These are phyloP conservation scores for Chalcis sispes DNA, from an alignment of 2,888 invertebrate genomes.

Conservation along the genomic window DNA sequence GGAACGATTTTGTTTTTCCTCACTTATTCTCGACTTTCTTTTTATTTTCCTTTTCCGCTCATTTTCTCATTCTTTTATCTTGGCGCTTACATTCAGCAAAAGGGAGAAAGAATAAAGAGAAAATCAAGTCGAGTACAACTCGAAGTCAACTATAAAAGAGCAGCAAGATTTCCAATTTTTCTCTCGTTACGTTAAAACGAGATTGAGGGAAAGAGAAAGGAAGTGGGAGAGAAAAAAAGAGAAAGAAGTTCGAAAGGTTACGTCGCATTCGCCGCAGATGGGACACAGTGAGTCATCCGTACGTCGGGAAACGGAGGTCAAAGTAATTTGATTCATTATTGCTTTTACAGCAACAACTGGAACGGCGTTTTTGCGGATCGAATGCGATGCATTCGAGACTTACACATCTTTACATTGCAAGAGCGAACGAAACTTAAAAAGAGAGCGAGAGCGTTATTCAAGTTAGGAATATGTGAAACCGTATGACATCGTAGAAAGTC, in stretches of 20 bases:
- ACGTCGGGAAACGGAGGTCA: constrained; percentile 10
- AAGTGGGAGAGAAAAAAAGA: not conserved
- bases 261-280: no score
- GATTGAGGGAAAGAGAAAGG: not conserved
- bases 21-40: not conserved
- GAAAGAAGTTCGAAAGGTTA: no score
- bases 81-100: not conserved
- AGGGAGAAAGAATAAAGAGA: not conserved
- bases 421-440: constrained; percentile 7
- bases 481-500: not conserved
- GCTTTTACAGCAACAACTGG: not conserved
- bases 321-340: constrained; percentile 46
- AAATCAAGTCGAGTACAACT: constrained; percentile 1
- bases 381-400: no score
- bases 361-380: not conserved
- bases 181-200: constrained; percentile 11
- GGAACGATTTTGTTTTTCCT: constrained; percentile 1
- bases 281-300: not conserved
- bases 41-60: constrained; percentile 20
- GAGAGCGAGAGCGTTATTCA: not conserved
- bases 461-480: constrained; percentile 32
- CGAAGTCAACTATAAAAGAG: no score
- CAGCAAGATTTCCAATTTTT: constrained; percentile 28
- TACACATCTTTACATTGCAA: no score
- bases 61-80: constrained; percentile 34